phyloP scores from a whole-genome alignment of 2,113 vertebrate species.

The Ceyx margarethae region DNA sequence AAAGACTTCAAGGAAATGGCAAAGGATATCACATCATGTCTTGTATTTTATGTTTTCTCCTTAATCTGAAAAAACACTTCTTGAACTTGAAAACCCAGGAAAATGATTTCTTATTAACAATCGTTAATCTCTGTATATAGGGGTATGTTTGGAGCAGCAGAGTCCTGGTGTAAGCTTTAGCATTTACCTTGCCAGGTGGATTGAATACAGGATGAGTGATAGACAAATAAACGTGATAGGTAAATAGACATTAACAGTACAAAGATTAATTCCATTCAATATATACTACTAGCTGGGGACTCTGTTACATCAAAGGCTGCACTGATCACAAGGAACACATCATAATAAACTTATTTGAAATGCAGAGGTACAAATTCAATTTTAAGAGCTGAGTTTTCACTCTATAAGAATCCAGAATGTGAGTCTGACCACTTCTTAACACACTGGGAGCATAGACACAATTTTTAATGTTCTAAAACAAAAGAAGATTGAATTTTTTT shows the following conservation, averaged over 20 bases:
- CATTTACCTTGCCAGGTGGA: not conserved
- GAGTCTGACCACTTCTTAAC: not conserved
- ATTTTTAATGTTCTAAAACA: not conserved
- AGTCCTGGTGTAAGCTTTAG: not conserved
- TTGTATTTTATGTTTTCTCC: conserved; percentile 18
- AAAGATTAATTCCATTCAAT: not conserved
- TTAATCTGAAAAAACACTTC: conserved; percentile 38
- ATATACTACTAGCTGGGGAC: not conserved
- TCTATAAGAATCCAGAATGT: not conserved
- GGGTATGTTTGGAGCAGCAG: not conserved
- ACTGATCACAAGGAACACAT: not conserved
- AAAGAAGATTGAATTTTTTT: not conserved
- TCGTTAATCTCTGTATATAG: conserved; percentile 21
- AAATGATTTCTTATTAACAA: conserved; percentile 44
- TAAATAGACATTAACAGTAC: not conserved
- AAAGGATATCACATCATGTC: conserved; percentile 21
- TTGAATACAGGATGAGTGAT: not conserved
- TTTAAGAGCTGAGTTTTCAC: not conserved
- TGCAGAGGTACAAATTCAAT: not conserved
- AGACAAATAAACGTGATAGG: not conserved
- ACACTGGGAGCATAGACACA: not conserved
- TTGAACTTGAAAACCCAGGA: conserved; percentile 12
- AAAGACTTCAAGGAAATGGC: not conserved
- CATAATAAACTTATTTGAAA: not conserved
- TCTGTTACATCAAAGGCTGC: not conserved